Base-by-base conservation (phyloP, 2,888 invertebrate genomes). In the Patella ulyssiponensis region DNA sequence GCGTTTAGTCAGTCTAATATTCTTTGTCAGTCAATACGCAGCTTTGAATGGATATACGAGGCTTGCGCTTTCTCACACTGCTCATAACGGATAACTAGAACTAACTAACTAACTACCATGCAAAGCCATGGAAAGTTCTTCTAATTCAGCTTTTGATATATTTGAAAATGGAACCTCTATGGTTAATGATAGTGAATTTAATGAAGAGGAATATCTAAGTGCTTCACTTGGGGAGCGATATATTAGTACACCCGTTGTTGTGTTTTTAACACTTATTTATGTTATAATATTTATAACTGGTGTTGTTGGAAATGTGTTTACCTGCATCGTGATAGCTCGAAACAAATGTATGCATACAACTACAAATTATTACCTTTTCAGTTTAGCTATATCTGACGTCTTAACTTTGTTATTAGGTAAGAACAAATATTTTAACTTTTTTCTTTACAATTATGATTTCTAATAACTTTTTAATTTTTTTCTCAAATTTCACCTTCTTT, bases 311-410 rank as follows among this genome's bases (percentile, higher is more conserved):
- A 82, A 82, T 56, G 64, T 81, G 15, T 72, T 76, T 44, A 82
- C 82, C n/a, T 81, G 81, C 64, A 52, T 79, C 69, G 81, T 82
- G 7, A 79, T 82, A 20, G 7, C 75, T 0, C 72, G 71, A 53
- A 82, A 82, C 73, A 81, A 78, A 58, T 82, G 76, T 33, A 78
- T 82, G 82, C 77, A 76, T 23, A 82, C 82, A 14, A 77, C 80
- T 9, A 83, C 81, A 4, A 96, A 97, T 89, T 96, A 96, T 89
- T 97, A 96, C 89, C 93, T 97, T 71, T 96, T 96, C 92, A 96
- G 95, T 89, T 92, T 97, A 92, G 96, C 97, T 20, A 92, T 96
- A 81, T 96, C 96, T 4, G 96, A 96, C 90, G 93, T 96, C 70
- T 92, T 96, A 23, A 92, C 96, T 17, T 92, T 96, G 20, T 91